phyloP scores from a whole-genome alignment of 2,113 vertebrate genomes.

The Rattus rattus region DNA sequence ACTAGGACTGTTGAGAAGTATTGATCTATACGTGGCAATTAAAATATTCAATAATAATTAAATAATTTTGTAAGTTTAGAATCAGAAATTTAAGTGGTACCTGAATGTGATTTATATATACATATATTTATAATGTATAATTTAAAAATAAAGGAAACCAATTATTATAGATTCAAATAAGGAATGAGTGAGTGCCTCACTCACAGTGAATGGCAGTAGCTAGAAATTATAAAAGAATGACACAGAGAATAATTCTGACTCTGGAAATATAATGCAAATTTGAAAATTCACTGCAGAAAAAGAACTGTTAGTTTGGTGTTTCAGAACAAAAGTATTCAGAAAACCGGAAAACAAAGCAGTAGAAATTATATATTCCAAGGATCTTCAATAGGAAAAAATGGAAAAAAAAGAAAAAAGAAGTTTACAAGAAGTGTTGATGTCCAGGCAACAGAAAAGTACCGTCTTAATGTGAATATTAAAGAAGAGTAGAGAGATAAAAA shows the following conservation, averaged over 20 bases:
- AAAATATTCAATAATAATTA: not conserved
- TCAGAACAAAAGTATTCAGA: not conserved
- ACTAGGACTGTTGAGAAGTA: not conserved
- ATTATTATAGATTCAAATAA: not conserved
- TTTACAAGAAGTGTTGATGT: not conserved
- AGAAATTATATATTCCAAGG: not conserved
- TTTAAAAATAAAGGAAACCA: not conserved
- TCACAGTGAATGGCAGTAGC: not conserved
- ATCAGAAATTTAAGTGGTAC: not conserved
- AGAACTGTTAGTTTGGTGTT: not conserved
- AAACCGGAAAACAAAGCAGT: not conserved
- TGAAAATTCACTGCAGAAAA: not conserved
- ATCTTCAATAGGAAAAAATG: not conserved
- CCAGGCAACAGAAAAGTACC: not conserved
- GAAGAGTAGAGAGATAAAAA: not conserved
- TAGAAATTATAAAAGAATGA: not conserved
- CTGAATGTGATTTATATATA: not conserved
- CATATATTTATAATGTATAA: not conserved
- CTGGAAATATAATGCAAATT: not conserved
- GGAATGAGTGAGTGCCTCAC: not conserved
- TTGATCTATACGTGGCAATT: not conserved
- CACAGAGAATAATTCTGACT: not conserved
- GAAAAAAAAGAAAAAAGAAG: not conserved
- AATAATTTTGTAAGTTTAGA: not conserved
- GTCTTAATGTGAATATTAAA: not conserved